Base-by-base conservation (phyloP, 2,113 vertebrate species). In the Gymnarchus niloticus region DNA sequence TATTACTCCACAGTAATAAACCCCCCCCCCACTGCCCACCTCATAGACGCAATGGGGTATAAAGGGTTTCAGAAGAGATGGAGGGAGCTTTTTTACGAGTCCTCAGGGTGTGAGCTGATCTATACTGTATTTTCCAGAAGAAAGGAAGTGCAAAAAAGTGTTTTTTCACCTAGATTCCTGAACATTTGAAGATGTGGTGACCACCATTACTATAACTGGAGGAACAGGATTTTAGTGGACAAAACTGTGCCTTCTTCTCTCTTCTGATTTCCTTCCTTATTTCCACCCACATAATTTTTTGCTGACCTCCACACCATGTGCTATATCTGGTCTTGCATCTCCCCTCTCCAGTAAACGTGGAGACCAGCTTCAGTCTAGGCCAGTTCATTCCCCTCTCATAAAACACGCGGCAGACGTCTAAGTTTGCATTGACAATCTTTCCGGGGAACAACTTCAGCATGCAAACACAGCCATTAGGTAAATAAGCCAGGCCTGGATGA, bases 111-210 rank as follows among this genome's bases (percentile, higher is more conserved):
- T 81, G 80, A 73, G 65, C 65, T 73, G 65, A 73, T 73, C 65
- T 73, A 73, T 48, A 78, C 41, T n/a, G 76, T 78, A 78, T n/a
- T 78, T 78, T 37, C 76, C 76, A 78, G 76, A 78, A 78, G 21
- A 78, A 78, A 78, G 41, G 21, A 78, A 48, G 76, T 78, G 21
- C 2, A 78, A 78, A 78, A 23, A 48, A 48, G 44, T n/a, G 44
- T 19, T 48, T 78, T 44, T 48, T 78, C 44, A 21, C 41, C 76
- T 78, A 78, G 76, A 48, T 44, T 78, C 76, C 44, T n/a, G 44
- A 78, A 37, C 37, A 78, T 78, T 78, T 44, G 69, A 44, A 76
- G 41, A 17, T 76, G 69, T 76, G 37, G 37, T 48, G 37, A 23
- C 7, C 37, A 48, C 37, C 41, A 7, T 78, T 48, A 46, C 76